phyloP scores from a whole-genome alignment of 2,888 invertebrate genomes.

The Agrilus mali region DNA sequence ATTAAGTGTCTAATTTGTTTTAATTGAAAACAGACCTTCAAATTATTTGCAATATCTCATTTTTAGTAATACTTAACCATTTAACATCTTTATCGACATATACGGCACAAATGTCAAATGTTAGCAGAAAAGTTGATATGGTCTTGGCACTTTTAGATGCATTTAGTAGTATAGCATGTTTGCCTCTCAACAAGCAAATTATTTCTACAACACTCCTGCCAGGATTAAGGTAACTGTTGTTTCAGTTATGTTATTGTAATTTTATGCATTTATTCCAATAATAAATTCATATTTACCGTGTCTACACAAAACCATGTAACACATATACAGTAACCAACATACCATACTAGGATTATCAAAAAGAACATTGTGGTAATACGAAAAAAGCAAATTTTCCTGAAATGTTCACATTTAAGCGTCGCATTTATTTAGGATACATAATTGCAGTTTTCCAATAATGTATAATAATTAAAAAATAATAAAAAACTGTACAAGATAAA shows the following conservation, averaged over 20 bases:
- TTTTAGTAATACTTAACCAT: conserved; percentile 49
- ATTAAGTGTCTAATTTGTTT: conserved; percentile 2
- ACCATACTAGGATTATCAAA: too few relatives aligned
- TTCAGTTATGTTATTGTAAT: neutral
- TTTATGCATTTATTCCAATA: too few relatives aligned
- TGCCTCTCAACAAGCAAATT: conserved; percentile 37
- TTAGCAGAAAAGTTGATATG: conserved; percentile 43
- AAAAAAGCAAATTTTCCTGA: too few relatives aligned
- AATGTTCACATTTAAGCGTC: too few relatives aligned
- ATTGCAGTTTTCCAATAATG: too few relatives aligned
- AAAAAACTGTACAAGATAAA: too few relatives aligned
- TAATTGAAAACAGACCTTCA: neutral
- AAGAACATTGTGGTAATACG: too few relatives aligned
- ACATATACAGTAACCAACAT: too few relatives aligned
- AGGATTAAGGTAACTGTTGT: conserved; percentile 33
- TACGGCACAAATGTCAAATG: conserved; percentile 40
- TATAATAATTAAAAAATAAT: too few relatives aligned
- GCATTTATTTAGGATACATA: too few relatives aligned
- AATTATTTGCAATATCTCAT: neutral
- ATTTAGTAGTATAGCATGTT: conserved; percentile 45
- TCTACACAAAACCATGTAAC: too few relatives aligned
- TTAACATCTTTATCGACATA: conserved; percentile 43
- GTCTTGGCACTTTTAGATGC: conserved; percentile 50
- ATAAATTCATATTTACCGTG: too few relatives aligned
- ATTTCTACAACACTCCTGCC: conserved; percentile 37